Evolutionary conservation across 1,140 invertebrate species (phyloP).

Genomic region (Listronotus oregonensis): DNA sequence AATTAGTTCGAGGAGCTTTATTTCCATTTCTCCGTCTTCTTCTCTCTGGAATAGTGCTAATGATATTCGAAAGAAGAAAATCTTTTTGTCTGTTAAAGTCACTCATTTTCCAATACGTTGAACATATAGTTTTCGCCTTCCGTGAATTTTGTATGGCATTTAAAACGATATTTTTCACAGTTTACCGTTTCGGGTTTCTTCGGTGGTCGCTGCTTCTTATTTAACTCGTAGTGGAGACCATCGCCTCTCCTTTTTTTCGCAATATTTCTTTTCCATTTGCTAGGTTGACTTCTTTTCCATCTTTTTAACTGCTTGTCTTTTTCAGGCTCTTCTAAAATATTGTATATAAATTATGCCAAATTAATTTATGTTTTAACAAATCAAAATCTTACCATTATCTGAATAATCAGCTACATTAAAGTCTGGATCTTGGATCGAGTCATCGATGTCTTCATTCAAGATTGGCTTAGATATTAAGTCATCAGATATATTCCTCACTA

Average conservation of each 20-base stretch:
- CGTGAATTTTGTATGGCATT: no score
- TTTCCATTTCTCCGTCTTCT: constrained; percentile 19
- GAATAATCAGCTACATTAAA: no score
- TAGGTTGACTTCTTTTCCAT: no score
- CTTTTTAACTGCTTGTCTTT: no score
- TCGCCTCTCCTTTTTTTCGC: no score
- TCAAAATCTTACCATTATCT: constrained; percentile 4
- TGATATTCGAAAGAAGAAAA: constrained; percentile 6
- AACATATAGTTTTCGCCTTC: neutral
- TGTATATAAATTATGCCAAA: constrained; percentile 1
- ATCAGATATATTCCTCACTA: no score
- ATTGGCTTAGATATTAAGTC: neutral
- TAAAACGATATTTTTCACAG: constrained; percentile 12
- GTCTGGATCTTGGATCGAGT: constrained; percentile 12
- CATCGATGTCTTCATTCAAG: constrained; percentile 12
- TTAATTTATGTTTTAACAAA: neutral
- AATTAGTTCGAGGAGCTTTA: constrained; percentile 9
- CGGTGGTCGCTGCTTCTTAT: no score
- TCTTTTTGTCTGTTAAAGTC: constrained; percentile 9
- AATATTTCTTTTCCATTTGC: no score
- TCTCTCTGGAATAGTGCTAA: constrained; percentile 7
- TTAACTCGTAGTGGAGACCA: no score
- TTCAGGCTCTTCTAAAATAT: no score
- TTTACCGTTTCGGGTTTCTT: no score
- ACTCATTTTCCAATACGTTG: constrained; percentile 7